These are phyloP conservation scores for Festucalex cinctus DNA, from an alignment of 2,113 vertebrate species.

Conservation along the genomic window DNA sequence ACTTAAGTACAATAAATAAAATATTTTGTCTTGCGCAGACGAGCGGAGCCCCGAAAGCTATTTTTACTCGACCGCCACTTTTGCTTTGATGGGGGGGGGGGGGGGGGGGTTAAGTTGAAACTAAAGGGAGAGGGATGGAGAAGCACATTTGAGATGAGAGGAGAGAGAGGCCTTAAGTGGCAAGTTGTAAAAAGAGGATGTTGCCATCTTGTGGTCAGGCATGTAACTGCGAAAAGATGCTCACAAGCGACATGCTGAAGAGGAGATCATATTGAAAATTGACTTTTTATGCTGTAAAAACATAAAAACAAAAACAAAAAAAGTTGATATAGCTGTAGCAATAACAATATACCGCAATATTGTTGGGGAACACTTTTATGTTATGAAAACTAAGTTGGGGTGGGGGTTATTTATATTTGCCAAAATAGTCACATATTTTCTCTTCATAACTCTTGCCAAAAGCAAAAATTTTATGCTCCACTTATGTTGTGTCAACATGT, in stretches of 20 bases:
- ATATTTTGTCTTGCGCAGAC: slow-evolving; percentile 11
- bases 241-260: background rate
- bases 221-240: background rate
- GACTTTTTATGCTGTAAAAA: background rate
- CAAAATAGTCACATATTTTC: too few relatives aligned
- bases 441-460: too few relatives aligned
- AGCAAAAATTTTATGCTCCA: too few relatives aligned
- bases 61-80: slow-evolving; percentile 17
- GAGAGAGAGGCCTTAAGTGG: background rate
- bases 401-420: too few relatives aligned
- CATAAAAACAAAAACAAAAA: background rate
- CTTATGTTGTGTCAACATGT: too few relatives aligned
- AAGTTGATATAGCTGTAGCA: background rate
- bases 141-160: background rate
- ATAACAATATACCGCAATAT: background rate
- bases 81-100: slow-evolving; percentile 8
- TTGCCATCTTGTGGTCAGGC: slow-evolving; percentile 60
- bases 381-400: too few relatives aligned
- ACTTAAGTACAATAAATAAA: slow-evolving; percentile 16
- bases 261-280: background rate
- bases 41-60: background rate
- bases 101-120: slow-evolving; percentile 29
- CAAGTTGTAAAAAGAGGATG: slow-evolving; percentile 31
- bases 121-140: background rate
- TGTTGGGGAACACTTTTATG: too few relatives aligned